Percentiles rank a stretch among this genome's conserved stretches.
phyloP scores from a whole-genome alignment of 1,140 invertebrate genomes.

The Philotrypesis tridentata region DNA sequence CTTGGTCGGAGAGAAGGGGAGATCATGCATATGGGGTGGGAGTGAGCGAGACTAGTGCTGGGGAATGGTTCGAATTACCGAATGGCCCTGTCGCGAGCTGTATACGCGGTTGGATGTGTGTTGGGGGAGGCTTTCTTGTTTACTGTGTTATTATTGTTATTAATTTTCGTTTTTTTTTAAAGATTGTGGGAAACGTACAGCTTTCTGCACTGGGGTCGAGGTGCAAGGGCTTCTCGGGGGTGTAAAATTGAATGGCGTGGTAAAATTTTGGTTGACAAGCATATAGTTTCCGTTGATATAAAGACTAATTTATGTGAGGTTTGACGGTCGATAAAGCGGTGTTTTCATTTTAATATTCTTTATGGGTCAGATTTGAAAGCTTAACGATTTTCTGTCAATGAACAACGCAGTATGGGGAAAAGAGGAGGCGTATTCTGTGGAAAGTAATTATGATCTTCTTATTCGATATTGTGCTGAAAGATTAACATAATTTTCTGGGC shows the following conservation, averaged over 20 bases:
- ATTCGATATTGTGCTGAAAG: not conserved
- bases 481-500: too few species aligned
- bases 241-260: too few species aligned
- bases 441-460: not conserved
- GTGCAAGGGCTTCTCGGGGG: too few species aligned
- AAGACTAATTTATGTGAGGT: too few species aligned
- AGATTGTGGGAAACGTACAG: not conserved
- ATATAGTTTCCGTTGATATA: too few species aligned
- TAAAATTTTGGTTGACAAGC: too few species aligned
- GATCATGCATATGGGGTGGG: not conserved
- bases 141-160: not conserved
- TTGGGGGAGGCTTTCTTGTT: not conserved
- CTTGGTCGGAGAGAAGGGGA: not conserved
- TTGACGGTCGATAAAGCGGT: too few species aligned
- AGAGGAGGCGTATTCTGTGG: not conserved
- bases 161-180: not conserved
- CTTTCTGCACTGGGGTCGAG: too few species aligned
- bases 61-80: not conserved
- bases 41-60: not conserved
- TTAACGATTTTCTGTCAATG: too few species aligned
- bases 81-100: too few species aligned
- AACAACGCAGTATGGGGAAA: not conserved
- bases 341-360: too few species aligned
- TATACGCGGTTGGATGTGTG: not conserved
- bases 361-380: too few species aligned